Percentiles rank a stretch among this genome's conserved stretches.
These are phyloP conservation scores for Odontomyia ornata DNA, from an alignment of 2,888 invertebrate species.

Conservation along the genomic window DNA sequence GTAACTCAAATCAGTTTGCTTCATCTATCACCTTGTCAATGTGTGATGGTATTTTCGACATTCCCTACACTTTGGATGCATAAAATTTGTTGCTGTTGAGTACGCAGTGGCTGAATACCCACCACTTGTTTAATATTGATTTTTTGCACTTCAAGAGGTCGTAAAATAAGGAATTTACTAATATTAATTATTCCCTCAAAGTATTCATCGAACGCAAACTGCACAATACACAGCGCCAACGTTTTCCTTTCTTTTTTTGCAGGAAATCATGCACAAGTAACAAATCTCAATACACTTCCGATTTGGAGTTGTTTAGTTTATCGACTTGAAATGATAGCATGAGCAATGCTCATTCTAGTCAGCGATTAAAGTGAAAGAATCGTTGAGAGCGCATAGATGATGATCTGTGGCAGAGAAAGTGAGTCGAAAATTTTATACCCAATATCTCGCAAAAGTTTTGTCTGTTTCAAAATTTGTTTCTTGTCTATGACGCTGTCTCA, in stretches of 20 bases:
- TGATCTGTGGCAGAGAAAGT: slow-evolving; percentile 54
- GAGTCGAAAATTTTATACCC: slow-evolving; percentile 70
- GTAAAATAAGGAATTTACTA: slow-evolving; percentile 68
- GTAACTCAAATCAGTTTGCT: slow-evolving; percentile 68
- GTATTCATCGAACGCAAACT: slow-evolving; percentile 60
- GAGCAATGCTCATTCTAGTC: slow-evolving; percentile 63
- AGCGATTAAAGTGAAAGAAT: slow-evolving; percentile 66
- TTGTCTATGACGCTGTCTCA: slow-evolving; percentile 60
- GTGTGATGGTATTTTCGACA: slow-evolving; percentile 65
- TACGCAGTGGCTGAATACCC: slow-evolving; percentile 69
- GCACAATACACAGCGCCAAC: slow-evolving; percentile 67
- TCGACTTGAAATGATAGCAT: slow-evolving; percentile 69
- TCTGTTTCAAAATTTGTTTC: slow-evolving; percentile 66
- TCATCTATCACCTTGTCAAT: slow-evolving; percentile 71
- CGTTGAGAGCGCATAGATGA: slow-evolving; percentile 68
- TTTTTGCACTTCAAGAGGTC: slow-evolving; percentile 68
- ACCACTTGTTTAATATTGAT: slow-evolving; percentile 66
- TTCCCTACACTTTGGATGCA: slow-evolving; percentile 64
- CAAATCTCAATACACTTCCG: slow-evolving; percentile 67
- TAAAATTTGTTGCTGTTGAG: slow-evolving; percentile 68
- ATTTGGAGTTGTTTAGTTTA: slow-evolving; percentile 66
- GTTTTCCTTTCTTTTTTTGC: too few species aligned
- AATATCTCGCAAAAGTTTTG: slow-evolving; percentile 67
- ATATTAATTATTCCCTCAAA: slow-evolving; percentile 66
- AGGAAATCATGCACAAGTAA: slow-evolving; percentile 73